Evolutionary conservation across 1,140 invertebrate genomes (phyloP).

Genomic region (Subanguina moxae): DNA sequence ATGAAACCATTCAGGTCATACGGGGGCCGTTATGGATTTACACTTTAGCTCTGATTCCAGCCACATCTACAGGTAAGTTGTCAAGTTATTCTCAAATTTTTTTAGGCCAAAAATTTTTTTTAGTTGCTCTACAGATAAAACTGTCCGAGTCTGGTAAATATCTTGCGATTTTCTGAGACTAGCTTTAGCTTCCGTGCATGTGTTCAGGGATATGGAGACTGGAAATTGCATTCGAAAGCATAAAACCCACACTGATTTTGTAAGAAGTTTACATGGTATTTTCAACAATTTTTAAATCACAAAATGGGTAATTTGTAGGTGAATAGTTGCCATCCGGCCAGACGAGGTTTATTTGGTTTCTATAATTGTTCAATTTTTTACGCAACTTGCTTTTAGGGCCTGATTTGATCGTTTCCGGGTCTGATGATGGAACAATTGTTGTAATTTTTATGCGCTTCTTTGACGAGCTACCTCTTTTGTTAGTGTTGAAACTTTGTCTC

Average conservation of each 20-base stretch:
- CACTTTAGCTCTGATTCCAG: slow-evolving; percentile 83
- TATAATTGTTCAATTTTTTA: background rate
- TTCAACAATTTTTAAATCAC: no score
- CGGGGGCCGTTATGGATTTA: slow-evolving; percentile 88
- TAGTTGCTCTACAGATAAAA: slow-evolving; percentile 21
- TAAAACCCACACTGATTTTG: slow-evolving; percentile 69
- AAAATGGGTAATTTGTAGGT: no score
- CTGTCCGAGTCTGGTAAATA: slow-evolving; percentile 15
- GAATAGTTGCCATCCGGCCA: slow-evolving; percentile 67
- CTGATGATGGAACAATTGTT: slow-evolving; percentile 87
- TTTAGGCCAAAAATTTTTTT: slow-evolving; percentile 62
- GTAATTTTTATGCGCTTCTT: slow-evolving; percentile 60
- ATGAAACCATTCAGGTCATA: no score
- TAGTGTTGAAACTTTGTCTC: slow-evolving; percentile 20
- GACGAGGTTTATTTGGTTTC: slow-evolving; percentile 69
- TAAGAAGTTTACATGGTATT: slow-evolving; percentile 51
- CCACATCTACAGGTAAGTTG: slow-evolving; percentile 67
- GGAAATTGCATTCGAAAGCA: slow-evolving; percentile 82
- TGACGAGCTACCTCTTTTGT: background rate
- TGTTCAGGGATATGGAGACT: slow-evolving; percentile 73
- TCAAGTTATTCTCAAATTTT: background rate
- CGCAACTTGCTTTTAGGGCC: slow-evolving; percentile 61
- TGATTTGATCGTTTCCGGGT: slow-evolving; percentile 76
- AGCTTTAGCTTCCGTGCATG: slow-evolving; percentile 73
- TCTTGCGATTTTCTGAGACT: no score